Evolutionary conservation across 2,888 invertebrate species (phyloP).

Genomic region (Stictocephala bisonia): DNA sequence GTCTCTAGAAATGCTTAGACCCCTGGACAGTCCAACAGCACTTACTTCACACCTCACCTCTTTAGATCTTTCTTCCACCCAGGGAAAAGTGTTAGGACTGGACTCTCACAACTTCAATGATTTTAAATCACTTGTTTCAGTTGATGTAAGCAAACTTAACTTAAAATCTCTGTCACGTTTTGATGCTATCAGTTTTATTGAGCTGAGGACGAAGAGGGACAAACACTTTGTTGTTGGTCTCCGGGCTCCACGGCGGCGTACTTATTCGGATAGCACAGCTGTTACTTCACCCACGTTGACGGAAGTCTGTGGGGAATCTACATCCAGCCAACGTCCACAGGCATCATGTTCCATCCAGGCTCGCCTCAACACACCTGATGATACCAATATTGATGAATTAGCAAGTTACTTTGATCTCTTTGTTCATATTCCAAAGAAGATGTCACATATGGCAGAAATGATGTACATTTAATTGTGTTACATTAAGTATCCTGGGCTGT

Average conservation of each 20-base stretch:
- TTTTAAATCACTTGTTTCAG: conserved; percentile 38
- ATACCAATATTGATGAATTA: conserved; percentile 93
- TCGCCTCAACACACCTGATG: conserved; percentile 70
- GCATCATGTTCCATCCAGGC: conserved; percentile 82
- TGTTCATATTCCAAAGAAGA: conserved; percentile 96
- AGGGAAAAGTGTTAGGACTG: conserved; percentile 44
- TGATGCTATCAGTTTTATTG: conserved; percentile 25
- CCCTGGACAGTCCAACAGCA: not conserved
- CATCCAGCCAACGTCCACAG: conserved; percentile 7
- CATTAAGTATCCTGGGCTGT: not conserved
- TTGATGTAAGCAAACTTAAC: conserved; percentile 5
- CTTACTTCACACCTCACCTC: conserved; percentile 18
- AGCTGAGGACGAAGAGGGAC: conserved; percentile 43
- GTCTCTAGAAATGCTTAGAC: not conserved
- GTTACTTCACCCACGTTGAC: conserved; percentile 10
- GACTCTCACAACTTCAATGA: conserved; percentile 37
- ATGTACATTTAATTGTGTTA: conserved; percentile 96
- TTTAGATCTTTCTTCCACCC: conserved; percentile 31
- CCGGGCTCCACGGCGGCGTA: conserved; percentile 12
- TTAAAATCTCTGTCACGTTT: conserved; percentile 10
- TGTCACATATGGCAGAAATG: conserved; percentile 98
- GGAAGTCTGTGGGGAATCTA: not conserved
- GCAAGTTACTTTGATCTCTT: conserved; percentile 96
- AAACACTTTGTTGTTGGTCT: conserved; percentile 29
- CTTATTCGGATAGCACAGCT: conserved; percentile 2